These are phyloP conservation scores for Notiomystis cincta DNA, from an alignment of 2,113 vertebrate species.

Conservation along the genomic window DNA sequence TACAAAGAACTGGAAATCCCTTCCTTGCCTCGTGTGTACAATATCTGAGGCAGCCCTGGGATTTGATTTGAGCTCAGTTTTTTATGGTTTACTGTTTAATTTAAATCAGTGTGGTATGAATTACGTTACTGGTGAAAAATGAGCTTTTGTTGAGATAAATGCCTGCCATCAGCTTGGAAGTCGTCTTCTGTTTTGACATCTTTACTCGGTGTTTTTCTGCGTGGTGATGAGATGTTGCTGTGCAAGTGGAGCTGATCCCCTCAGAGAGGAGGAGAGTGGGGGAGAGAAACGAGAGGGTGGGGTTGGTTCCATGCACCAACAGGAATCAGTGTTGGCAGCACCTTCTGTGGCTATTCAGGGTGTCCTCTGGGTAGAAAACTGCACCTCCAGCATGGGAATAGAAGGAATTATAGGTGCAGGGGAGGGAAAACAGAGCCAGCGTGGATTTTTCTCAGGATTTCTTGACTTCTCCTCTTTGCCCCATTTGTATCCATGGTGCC, in stretches of 20 bases:
- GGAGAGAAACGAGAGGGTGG: accelerated
- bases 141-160: background rate
- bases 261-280: background rate
- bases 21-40: background rate
- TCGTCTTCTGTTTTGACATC: background rate
- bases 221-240: background rate
- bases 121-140: background rate
- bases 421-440: background rate
- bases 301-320: accelerated
- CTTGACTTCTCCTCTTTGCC: background rate
- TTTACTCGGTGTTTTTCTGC: background rate
- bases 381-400: background rate
- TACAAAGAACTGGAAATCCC: background rate
- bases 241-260: background rate
- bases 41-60: background rate
- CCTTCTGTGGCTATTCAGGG: background rate
- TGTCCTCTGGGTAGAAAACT: background rate
- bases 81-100: conserved; percentile 25
- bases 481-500: accelerated
- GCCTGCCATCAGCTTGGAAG: background rate
- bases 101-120: conserved; percentile 1
- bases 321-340: accelerated
- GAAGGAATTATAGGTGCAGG: background rate
- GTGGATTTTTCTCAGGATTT: background rate
- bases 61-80: background rate